A percentile compares a stretch with the other conserved stretches of the same genome.
Conservation (phyloP, 2,113 vertebrate species). For the Otus sunia region DNA sequence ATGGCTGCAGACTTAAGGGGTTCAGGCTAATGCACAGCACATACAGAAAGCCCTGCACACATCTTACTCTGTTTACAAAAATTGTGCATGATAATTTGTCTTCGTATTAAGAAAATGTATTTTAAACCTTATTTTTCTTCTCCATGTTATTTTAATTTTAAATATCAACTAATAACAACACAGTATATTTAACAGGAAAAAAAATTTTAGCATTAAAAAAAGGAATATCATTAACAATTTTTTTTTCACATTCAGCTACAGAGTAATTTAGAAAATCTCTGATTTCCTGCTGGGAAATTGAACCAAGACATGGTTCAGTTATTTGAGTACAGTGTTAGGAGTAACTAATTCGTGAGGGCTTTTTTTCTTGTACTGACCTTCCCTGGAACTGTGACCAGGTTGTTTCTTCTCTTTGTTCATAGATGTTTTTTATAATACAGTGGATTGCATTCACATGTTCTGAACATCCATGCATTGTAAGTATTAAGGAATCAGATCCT, state of each 20-base stretch:
- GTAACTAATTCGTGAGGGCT: neutral
- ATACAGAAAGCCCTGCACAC: neutral
- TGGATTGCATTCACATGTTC: constrained; percentile 16
- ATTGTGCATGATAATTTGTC: neutral
- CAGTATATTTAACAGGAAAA: neutral
- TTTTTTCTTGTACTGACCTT: neutral
- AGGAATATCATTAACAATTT: neutral
- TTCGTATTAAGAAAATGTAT: neutral
- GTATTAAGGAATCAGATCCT: neutral
- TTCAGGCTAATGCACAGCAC: neutral
- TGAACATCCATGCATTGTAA: neutral
- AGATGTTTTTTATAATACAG: neutral
- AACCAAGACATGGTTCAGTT: neutral
- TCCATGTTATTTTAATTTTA: neutral
- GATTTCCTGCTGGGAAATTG: neutral
- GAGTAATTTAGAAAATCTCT: constrained; percentile 6
- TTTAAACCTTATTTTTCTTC: neutral
- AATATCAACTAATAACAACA: neutral
- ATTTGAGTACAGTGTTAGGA: neutral
- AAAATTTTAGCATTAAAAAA: neutral
- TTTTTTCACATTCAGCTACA: neutral
- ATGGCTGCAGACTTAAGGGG: neutral
- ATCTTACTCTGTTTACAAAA: neutral
- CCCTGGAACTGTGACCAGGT: neutral
- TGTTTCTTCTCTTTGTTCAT: constrained; percentile 1